A percentile compares a stretch with the other conserved stretches of the same genome.
These are phyloP conservation scores for Emys orbicularis DNA, from an alignment of 2,797 vertebrate genomes.

Conservation along the genomic window DNA sequence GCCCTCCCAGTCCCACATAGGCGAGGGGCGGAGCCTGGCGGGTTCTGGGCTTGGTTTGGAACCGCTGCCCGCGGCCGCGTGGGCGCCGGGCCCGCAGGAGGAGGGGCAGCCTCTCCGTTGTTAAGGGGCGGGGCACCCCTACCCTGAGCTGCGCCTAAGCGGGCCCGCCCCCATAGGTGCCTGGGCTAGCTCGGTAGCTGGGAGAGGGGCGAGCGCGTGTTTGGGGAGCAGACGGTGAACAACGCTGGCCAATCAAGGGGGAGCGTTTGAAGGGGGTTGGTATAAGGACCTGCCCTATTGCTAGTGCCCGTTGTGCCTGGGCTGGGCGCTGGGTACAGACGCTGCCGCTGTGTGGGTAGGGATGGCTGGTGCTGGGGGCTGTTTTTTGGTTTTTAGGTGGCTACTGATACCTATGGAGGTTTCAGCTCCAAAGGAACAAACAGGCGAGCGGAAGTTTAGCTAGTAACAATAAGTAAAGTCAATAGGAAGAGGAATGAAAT, in stretches of 20 bases:
- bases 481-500: neutral
- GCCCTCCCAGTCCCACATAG: rapidly evolving
- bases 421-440: neutral
- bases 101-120: rapidly evolving
- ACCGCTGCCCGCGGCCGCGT: rapidly evolving
- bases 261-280: neutral
- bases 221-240: too few species aligned
- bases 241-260: too few species aligned
- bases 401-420: neutral
- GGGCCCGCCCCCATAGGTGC: too few species aligned
- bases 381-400: neutral
- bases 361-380: neutral
- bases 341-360: rapidly evolving
- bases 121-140: neutral
- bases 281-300: neutral
- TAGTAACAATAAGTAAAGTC: neutral
- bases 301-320: neutral
- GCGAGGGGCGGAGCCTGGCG: neutral
- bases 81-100: rapidly evolving
- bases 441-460: neutral
- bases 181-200: too few species aligned
- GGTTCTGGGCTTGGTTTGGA: too few species aligned
- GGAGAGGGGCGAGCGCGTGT: too few species aligned
- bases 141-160: too few species aligned
- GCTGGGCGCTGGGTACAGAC: neutral